These are phyloP conservation scores for Harpagifer antarcticus DNA, from an alignment of 2,797 vertebrate genomes.

Conservation along the genomic window DNA sequence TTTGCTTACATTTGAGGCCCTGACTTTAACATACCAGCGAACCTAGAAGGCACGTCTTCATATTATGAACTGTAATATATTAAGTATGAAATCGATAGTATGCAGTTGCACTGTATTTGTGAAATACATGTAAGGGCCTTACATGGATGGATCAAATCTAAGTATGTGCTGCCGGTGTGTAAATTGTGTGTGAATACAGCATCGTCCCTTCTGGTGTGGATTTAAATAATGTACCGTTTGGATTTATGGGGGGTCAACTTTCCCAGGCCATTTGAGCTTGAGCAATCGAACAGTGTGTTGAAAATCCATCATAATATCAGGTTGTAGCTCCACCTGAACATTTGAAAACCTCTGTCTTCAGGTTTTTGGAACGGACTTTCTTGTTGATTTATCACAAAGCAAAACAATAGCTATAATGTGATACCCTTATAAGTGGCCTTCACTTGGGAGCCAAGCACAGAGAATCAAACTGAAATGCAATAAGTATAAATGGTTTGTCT, in stretches of 20 bases:
- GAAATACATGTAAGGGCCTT: background rate
- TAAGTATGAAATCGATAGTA: slow-evolving; percentile 13
- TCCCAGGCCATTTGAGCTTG: slow-evolving; percentile 2
- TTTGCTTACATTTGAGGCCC: too few species aligned
- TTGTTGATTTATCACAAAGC: slow-evolving; percentile 59
- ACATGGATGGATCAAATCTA: slow-evolving; percentile 10
- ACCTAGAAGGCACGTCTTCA: too few species aligned
- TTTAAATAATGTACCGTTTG: background rate
- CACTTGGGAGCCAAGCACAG: slow-evolving; percentile 52
- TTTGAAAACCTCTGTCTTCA: slow-evolving; percentile 38
- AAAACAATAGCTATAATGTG: slow-evolving; percentile 63
- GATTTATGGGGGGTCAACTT: slow-evolving; percentile 17
- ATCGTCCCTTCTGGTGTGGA: background rate
- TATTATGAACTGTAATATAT: background rate
- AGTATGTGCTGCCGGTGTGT: slow-evolving; percentile 3
- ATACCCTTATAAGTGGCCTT: slow-evolving; percentile 56
- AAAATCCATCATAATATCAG: slow-evolving; percentile 37
- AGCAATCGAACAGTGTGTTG: slow-evolving; percentile 14
- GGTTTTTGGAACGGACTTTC: slow-evolving; percentile 34
- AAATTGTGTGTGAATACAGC: slow-evolving; percentile 1
- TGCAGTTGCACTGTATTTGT: background rate
- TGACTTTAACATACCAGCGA: too few species aligned
- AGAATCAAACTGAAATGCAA: slow-evolving; percentile 73
- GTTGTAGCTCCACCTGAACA: slow-evolving; percentile 23
- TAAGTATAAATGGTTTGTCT: slow-evolving; percentile 73